Evolutionary conservation across 2,888 invertebrate genomes (phyloP), one percentile per base, ranked within the genome.

Genomic region (Calliphora vomitoria): DNA sequence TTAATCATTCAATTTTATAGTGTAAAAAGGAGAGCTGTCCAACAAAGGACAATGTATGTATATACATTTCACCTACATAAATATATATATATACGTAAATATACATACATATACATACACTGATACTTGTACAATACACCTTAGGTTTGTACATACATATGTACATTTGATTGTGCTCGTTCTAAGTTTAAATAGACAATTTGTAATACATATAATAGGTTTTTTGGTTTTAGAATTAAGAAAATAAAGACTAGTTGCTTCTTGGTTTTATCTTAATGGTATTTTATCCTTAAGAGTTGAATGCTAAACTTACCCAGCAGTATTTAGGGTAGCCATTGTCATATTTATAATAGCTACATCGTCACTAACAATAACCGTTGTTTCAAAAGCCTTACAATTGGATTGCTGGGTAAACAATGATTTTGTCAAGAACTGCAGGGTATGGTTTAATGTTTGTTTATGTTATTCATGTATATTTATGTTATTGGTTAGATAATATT

Each of bases 141-240:
- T 50, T n/a, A 50, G 13, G 47, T 47, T 47, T 47, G 25, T 25
- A 25, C 25, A 47, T n/a, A n/a, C n/a, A n/a, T n/a, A n/a, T 47
- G 15, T 47, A 47, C 0, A 50, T 5, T 50, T 50, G 4, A 15
- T n/a, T 50, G 15, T 15, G 4, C 50, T 50, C 50, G 4, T 50
- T 50, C n/a, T 50, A n/a, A n/a, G 44, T 44, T 44, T 13, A 44
- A 44, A 44, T 44, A 44, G 44, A 44, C 11, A 44, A 44, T 44
- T 44, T 44, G 50, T 50, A n/a, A 50, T 50, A n/a, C n/a, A n/a
- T n/a, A 50, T 50, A 50, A 50, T 50, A 50, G 50, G 50, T 50
- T n/a, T 44, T 44, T 44, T 44, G 44, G 10, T 13, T 44, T 44
- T 15, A 50, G 6, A 50, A 50, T 3, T 6, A n/a, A n/a, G 13